phyloP scores from a whole-genome alignment of 2,113 vertebrate genomes.

The Orthochromis malagaraziensis region DNA sequence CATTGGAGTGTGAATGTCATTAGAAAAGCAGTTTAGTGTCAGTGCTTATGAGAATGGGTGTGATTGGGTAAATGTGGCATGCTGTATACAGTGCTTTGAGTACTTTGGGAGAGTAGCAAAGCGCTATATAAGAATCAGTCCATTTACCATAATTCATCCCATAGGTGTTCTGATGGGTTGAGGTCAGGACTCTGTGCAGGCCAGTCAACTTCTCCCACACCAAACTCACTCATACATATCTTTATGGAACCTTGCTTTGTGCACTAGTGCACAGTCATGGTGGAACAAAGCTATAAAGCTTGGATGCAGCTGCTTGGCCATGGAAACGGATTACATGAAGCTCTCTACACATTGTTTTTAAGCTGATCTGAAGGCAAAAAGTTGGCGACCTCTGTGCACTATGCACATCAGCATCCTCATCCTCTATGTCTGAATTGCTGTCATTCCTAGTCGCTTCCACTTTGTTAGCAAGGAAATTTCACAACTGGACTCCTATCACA shows the following conservation, averaged over 20 bases:
- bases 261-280: not conserved
- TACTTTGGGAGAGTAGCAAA: not conserved
- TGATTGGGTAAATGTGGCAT: not conserved
- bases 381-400: not conserved
- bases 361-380: not conserved
- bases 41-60: not conserved
- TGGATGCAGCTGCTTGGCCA: not conserved
- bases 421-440: not conserved
- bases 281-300: not conserved
- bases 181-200: not conserved
- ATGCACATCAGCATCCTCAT: not conserved
- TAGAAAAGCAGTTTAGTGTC: not conserved
- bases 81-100: not conserved
- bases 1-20: rapidly evolving
- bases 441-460: not conserved
- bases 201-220: not conserved
- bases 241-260: not conserved
- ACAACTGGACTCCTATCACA: not conserved
- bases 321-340: not conserved
- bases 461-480: not conserved
- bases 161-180: not conserved
- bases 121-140: not conserved
- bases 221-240: not conserved
- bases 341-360: not conserved
- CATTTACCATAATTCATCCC: not conserved